Base-by-base conservation (phyloP, 92 coral and sea anemone species). In the Desmophyllum pertusum region DNA sequence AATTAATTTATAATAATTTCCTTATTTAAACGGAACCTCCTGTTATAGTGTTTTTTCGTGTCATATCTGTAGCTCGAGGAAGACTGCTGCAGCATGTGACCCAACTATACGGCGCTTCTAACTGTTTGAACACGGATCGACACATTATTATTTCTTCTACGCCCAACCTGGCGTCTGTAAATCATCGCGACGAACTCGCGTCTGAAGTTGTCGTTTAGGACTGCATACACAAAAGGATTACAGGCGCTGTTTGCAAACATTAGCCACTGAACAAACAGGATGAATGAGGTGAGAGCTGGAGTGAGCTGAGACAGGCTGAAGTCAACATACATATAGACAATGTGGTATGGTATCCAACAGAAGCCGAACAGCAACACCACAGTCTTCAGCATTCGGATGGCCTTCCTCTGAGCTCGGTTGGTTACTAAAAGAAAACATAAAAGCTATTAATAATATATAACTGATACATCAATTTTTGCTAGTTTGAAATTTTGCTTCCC, bases 301-400 rank as follows among this genome's bases (percentile, higher is more conserved):
- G 78, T 73, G 41, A 72, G 77, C 52, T 71, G 23, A 2, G 70
- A 23, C 68, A 30, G 55, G 17, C 59, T 53, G 65, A 70, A 84
- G 70, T 91, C 94, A 37, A 84, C 41, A 73, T 87, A 91, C 40
- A 91, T 41, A 77, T 40, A 88, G 48, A 78, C 73, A 57, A 88
- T 81, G 87, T 91, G 94, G 77, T 87, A 91, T 10, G 94, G 94
- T 59, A 87, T 81, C 94, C 94, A 91, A 65, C 91, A 91, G 45
- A 87, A 40, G 55, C 75, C 94, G 33, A 91, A 91, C 37, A 91
- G 76, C 41, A 86, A 25, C 43, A 88, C 88, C 30, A 91, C 94
- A 14, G 75, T 70, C 39, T 75, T 53, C 52, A 91, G 86, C 89
- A 91, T 87, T 31, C 84, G 81, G 62, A 83, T 76, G 27, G 73